Evolutionary conservation across 2,888 invertebrate genomes (phyloP), one percentile per base, ranked within the genome.

Genomic region (Melangyna quadrimaculata): DNA sequence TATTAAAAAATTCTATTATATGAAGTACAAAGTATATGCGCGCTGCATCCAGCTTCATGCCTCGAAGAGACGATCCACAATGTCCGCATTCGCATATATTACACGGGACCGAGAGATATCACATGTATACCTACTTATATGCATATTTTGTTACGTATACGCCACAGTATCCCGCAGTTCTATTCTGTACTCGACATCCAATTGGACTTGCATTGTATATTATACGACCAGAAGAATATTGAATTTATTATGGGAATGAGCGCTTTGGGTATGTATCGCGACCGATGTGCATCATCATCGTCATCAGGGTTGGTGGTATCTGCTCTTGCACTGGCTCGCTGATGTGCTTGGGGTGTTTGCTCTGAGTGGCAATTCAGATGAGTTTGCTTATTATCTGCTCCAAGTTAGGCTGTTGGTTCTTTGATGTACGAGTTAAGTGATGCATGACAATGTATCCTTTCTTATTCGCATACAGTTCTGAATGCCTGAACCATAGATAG

Each of bases 1-100:
- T 84, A 84, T 84, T 79, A 79, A 84, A 65, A 84, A 84, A 84
- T 67, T 84, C 83, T 79, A 83, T 79, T 83, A 79, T 83, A 79
- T 67, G 19, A 75, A 40, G 74, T 48, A 67, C n/a, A 53, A 43
- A 19, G 74, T 55, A 29, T 59, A 24, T 37, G 37, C 17, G 1
- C 14, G n/a, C 22, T 32, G n/a, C 8, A 6, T 45, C n/a, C 32
- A 32, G 65, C 12, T 65, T 45, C 53, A 59, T 63, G 57, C 55
- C 73, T 61, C 43, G 57, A 43, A 78, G 37, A 48, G 78, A 65
- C 75, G 51, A 61, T 79, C 55, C 71, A 84, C 72, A 75, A 75
- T 75, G 71, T 71, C 65, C 65, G 79, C 71, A 84, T 71, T 59
- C 65, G 79, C 71, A 84, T 79, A 84, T 22, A 75, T 83, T 79